Conservation (phyloP, 2,888 invertebrate genomes). For the Beris chalybata region DNA sequence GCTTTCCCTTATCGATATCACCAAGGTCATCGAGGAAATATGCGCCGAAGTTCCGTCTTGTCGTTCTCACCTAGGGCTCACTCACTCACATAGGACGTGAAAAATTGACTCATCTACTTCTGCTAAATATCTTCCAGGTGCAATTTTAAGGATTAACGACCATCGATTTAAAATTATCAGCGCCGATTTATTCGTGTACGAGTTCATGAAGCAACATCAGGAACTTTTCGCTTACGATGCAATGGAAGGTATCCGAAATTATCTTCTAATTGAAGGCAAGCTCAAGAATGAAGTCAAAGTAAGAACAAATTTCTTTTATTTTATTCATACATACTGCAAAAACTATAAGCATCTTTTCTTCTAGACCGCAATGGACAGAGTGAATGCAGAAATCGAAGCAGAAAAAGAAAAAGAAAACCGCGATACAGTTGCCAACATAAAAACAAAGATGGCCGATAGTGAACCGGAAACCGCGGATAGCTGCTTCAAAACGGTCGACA, state of each 20-base stretch:
- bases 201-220: slow-evolving; percentile 72
- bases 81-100: too few relatives aligned
- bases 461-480: not conserved
- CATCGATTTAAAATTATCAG: slow-evolving; percentile 77
- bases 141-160: slow-evolving; percentile 69
- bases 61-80: too few relatives aligned
- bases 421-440: not conserved
- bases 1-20: too few relatives aligned
- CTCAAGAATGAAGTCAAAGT: slow-evolving; percentile 59
- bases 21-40: too few relatives aligned
- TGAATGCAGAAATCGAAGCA: not conserved
- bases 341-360: not conserved
- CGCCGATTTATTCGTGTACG: slow-evolving; percentile 75
- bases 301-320: slow-evolving; percentile 2
- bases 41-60: too few relatives aligned
- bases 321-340: not conserved
- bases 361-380: slow-evolving; percentile 16
- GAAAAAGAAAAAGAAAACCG: not conserved
- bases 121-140: slow-evolving; percentile 54
- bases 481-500: not conserved
- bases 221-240: slow-evolving; percentile 71
- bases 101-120: too few relatives aligned
- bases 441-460: not conserved
- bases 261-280: slow-evolving; percentile 67
- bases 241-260: slow-evolving; percentile 68